Evolutionary conservation across 2,113 vertebrate species (phyloP).

Genomic region (Callocephalon fimbriatum): DNA sequence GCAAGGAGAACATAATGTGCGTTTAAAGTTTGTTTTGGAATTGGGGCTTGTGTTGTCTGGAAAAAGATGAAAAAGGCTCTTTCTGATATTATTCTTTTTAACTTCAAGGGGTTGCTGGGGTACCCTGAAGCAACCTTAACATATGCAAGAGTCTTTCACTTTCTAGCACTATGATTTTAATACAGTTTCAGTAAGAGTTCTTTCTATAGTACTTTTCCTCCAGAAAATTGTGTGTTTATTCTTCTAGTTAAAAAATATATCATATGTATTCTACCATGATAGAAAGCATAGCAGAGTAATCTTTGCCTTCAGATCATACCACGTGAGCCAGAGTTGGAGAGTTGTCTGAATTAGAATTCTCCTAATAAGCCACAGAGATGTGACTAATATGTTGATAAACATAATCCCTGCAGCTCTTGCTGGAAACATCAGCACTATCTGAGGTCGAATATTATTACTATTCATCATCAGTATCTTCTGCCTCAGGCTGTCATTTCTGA

Average conservation of each 20-base stretch:
- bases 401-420: background rate
- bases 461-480: constrained; percentile 27
- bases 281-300: background rate
- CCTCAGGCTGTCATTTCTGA: constrained; percentile 30
- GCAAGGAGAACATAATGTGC: background rate
- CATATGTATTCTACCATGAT: background rate
- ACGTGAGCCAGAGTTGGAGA: background rate
- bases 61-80: constrained; percentile 10
- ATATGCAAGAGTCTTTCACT: constrained; percentile 20
- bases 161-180: background rate
- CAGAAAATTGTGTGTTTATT: background rate
- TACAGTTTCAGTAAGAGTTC: background rate
- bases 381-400: background rate
- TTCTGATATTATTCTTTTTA: background rate
- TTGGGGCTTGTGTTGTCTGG: background rate
- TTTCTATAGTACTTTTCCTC: background rate
- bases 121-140: constrained; percentile 23
- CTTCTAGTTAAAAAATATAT: background rate
- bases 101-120: constrained; percentile 18
- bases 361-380: constrained; percentile 3
- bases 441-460: constrained; percentile 11
- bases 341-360: background rate
- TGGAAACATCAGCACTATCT: constrained; percentile 22
- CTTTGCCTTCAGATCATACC: background rate
- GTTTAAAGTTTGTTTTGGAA: constrained; percentile 21